These are phyloP conservation scores for Cyanoderma ruficeps DNA, from an alignment of 2,113 vertebrate species.

Conservation along the genomic window DNA sequence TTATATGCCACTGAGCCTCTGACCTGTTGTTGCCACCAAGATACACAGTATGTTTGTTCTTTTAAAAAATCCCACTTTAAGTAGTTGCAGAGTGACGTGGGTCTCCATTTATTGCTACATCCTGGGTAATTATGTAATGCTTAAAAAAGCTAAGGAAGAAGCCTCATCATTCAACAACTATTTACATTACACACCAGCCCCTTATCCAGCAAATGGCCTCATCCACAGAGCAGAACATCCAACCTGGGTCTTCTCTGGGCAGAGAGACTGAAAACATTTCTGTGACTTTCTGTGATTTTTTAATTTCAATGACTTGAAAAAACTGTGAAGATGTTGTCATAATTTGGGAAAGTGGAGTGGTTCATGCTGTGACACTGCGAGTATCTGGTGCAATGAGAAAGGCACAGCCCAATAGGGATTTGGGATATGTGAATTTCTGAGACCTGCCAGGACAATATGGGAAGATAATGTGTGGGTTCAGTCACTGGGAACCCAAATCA, in stretches of 20 bases:
- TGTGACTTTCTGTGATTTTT: background rate
- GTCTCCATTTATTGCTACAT: background rate
- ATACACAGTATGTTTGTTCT: background rate
- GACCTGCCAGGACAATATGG: background rate
- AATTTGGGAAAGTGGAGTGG: background rate
- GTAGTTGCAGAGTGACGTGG: background rate
- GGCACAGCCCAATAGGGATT: background rate
- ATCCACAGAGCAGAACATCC: background rate
- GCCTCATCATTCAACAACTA: background rate
- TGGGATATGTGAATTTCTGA: background rate
- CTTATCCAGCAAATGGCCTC: background rate
- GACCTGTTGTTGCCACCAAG: background rate
- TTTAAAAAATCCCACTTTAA: background rate
- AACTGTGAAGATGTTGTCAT: background rate
- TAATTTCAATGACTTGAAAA: background rate
- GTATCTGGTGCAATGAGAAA: background rate
- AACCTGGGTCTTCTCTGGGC: background rate
- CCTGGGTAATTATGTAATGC: background rate
- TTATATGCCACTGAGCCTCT: background rate
- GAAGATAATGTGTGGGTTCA: background rate
- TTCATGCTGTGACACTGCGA: background rate
- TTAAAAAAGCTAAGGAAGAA: background rate
- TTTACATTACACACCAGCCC: background rate
- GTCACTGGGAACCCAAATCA: background rate
- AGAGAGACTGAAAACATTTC: background rate